Base-by-base conservation (phyloP, 2,797 vertebrate species). In the Dryobates pubescens region DNA sequence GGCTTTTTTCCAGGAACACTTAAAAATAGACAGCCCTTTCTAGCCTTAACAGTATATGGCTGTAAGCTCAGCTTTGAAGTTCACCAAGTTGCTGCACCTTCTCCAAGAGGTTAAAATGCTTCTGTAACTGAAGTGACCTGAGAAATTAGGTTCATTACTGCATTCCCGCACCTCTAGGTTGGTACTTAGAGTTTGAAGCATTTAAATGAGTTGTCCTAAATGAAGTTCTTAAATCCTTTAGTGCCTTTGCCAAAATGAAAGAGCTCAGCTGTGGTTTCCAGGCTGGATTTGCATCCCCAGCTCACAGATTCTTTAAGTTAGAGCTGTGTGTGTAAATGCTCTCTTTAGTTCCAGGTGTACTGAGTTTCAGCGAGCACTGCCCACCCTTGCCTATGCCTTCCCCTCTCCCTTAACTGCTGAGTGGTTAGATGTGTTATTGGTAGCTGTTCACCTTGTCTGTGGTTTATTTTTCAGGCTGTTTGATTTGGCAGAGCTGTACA, bases 1-100 rank as follows among this genome's bases (percentile, higher is more conserved):
- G 14, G 4, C 24, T 54, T 80, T 76, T 76, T 90, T 67, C 81
- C 75, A 76, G 54, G 72, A 87, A 89, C 30, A 30, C 22, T 53
- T 12, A 32, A 65, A 88, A 89, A 80, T 47, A 77, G 70, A 18
- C 71, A 72, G 8, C 10, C 30, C 14, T 85, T 17, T 57, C 26
- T 13, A 51, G 72, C 76, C 24, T 2, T 2, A 58, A 10, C 24
- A 67, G 38, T 45, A 17, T 0, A 10, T 15, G 54, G 53, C 82
- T 73, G 19, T 56, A 56, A 78, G 64, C 65, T 85, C 62, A 54
- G 30, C 73, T 95, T 81, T 83, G 62, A 74, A 78, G 73, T 23
- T 68, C 23, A 26, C 38, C 30, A 30, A n/a, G 56, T 73, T 74
- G 38, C 63, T 89, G 69, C 54, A 77, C 58, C 57, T 70, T 63